These are phyloP conservation scores for Smittia aterrima DNA, from an alignment of 2,888 invertebrate genomes.

Conservation along the genomic window DNA sequence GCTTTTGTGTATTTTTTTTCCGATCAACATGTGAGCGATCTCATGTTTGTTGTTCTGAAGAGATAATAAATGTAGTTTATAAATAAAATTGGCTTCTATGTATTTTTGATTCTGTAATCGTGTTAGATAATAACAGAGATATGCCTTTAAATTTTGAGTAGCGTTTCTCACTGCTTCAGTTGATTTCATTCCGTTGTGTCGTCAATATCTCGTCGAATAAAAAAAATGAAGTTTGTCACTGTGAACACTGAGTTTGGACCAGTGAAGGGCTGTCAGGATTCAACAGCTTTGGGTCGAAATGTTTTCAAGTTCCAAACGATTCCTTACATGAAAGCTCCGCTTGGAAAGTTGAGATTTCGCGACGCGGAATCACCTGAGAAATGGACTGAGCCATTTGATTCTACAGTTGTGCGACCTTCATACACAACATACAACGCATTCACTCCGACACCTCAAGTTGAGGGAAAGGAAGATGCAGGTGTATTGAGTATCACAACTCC, in stretches of 20 bases:
- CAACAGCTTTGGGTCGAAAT: background rate
- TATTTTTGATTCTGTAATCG: too few species aligned
- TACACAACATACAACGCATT: background rate
- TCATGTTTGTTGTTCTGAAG: too few species aligned
- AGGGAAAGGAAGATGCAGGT: background rate
- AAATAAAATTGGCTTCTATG: too few species aligned
- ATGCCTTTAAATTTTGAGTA: too few species aligned
- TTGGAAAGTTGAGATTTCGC: background rate
- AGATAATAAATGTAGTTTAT: too few species aligned
- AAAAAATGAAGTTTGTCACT: too few species aligned
- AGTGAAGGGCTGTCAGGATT: background rate
- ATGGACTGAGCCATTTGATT: background rate
- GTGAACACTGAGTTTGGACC: slow-evolving; percentile 15
- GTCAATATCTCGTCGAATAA: too few species aligned
- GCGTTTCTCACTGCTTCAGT: too few species aligned
- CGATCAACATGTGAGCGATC: too few species aligned
- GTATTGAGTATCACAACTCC: background rate
- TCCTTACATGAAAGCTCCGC: slow-evolving; percentile 32
- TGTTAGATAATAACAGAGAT: too few species aligned
- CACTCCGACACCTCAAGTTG: background rate
- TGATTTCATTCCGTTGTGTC: too few species aligned
- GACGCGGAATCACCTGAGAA: background rate
- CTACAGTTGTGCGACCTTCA: background rate
- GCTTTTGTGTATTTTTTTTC: too few species aligned
- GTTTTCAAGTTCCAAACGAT: slow-evolving; percentile 24